Percentiles rank a stretch among this genome's conserved stretches.
Conservation (phyloP, 1,140 invertebrate species). For the Papilio xuthus region DNA sequence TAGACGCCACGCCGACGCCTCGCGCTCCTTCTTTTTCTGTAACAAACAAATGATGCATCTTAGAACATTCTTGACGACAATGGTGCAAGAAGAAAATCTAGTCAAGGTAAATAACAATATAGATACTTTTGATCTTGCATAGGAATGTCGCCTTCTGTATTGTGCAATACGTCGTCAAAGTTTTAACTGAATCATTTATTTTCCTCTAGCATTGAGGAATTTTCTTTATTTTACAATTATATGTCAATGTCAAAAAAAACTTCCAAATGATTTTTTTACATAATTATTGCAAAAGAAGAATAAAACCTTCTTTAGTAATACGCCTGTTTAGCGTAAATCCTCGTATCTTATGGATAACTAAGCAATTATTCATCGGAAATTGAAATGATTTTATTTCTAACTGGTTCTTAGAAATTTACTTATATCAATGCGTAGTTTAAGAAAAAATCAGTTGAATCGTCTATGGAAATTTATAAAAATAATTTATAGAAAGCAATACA, state of each 20-base stretch:
- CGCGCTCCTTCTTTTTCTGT: constrained; percentile 56
- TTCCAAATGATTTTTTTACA: no score
- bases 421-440: neutral
- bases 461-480: neutral
- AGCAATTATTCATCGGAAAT: neutral
- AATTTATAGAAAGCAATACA: neutral
- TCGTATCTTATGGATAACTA: neutral
- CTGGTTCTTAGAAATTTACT: neutral
- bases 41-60: constrained; percentile 50
- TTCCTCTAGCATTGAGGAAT: no score
- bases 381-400: constrained; percentile 6
- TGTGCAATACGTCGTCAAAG: no score
- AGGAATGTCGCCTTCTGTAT: no score
- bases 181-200: no score
- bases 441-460: neutral
- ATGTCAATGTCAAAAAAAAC: neutral
- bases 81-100: neutral
- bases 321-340: neutral
- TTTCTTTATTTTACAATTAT: neutral
- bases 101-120: no score
- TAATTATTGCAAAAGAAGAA: no score
- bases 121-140: no score
- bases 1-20: constrained; percentile 65
- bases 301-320: neutral
- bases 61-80: neutral